Evolutionary conservation across 2,113 vertebrate genomes (phyloP).

Genomic region (Solea solea): DNA sequence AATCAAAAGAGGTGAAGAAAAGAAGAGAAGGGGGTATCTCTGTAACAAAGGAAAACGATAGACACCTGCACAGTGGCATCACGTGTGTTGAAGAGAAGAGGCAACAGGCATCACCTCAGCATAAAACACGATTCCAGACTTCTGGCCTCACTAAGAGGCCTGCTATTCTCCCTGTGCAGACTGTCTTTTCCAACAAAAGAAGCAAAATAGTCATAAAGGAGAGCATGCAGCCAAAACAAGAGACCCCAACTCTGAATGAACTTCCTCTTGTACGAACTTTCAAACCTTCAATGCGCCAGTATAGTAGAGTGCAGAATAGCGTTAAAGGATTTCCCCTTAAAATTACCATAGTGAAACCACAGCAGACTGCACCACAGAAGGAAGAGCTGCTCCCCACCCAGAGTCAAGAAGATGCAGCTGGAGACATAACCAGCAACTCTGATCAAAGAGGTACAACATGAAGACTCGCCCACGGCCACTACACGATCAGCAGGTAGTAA

Average conservation of each 20-base stretch:
- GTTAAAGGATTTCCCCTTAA: constrained; percentile 72
- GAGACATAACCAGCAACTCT: constrained; percentile 82
- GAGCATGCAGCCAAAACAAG: constrained; percentile 81
- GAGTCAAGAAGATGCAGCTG: constrained; percentile 81
- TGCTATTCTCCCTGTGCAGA: constrained; percentile 74
- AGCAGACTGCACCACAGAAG: constrained; percentile 70
- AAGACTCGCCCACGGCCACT: constrained; percentile 70
- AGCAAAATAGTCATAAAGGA: constrained; percentile 82
- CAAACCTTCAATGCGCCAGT: constrained; percentile 84
- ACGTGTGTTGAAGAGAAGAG: constrained; percentile 86
- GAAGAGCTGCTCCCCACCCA: constrained; percentile 80
- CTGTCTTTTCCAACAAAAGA: constrained; percentile 85
- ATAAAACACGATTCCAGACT: constrained; percentile 87
- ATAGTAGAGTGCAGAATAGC: constrained; percentile 84
- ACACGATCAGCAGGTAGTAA: constrained; percentile 75
- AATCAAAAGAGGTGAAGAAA: constrained; percentile 87
- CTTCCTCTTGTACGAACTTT: constrained; percentile 75
- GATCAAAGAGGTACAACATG: constrained; percentile 84
- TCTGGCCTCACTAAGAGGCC: constrained; percentile 85
- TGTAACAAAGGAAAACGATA: constrained; percentile 77
- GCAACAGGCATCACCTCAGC: constrained; percentile 81
- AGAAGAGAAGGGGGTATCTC: constrained; percentile 70
- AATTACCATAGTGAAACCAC: constrained; percentile 79
- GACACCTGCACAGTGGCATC: constrained; percentile 80
- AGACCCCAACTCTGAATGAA: constrained; percentile 63